Conservation (phyloP, 1,140 invertebrate species). For the Cydia splendana region DNA sequence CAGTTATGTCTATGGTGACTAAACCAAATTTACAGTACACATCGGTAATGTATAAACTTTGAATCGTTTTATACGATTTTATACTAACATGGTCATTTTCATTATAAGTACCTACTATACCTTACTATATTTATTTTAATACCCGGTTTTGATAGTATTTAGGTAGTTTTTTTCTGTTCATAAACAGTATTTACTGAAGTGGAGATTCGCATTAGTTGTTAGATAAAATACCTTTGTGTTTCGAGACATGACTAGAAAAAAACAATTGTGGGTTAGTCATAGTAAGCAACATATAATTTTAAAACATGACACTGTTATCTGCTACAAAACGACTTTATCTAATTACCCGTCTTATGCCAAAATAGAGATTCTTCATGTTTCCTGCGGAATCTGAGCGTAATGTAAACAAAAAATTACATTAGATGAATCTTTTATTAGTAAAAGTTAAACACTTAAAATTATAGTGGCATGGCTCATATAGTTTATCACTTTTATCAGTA, state of each 20-base stretch:
- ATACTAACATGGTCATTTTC: too few species aligned
- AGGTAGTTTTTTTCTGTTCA: too few species aligned
- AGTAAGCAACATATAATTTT: constrained; percentile 10
- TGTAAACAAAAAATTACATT: background rate
- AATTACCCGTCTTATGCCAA: constrained; percentile 5
- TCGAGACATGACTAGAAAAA: background rate
- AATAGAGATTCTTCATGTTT: background rate
- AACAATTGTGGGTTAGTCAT: background rate
- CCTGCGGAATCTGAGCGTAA: background rate
- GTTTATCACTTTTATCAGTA: background rate
- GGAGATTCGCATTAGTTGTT: too few species aligned
- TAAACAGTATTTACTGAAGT: too few species aligned
- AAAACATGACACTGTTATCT: constrained; percentile 18
- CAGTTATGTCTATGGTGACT: too few species aligned
- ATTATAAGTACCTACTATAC: too few species aligned
- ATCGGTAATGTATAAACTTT: too few species aligned
- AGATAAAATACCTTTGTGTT: background rate
- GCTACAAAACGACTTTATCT: constrained; percentile 17
- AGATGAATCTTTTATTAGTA: background rate
- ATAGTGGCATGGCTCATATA: background rate
- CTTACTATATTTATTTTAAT: too few species aligned
- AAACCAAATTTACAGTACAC: too few species aligned
- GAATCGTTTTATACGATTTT: too few species aligned
- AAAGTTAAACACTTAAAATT: background rate
- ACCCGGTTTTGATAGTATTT: too few species aligned